Percentiles rank a stretch among this genome's conserved stretches.
These are phyloP conservation scores for Asobara japonica DNA, from an alignment of 1,140 invertebrate genomes.

Conservation along the genomic window DNA sequence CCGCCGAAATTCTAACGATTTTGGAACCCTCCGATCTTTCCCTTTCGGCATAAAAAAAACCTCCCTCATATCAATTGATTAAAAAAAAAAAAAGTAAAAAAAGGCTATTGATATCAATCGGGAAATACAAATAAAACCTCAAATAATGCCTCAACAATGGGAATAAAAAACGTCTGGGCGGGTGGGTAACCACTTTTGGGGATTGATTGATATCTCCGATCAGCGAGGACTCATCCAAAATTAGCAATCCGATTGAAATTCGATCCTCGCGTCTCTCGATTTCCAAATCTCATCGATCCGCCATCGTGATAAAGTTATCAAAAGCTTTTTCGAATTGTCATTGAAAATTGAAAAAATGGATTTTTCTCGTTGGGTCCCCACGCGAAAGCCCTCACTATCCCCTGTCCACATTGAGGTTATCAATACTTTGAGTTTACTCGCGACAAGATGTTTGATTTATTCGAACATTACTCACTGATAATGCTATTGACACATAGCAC, in stretches of 20 bases:
- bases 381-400: background rate
- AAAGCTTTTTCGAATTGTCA: background rate
- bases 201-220: slow-evolving; percentile 48
- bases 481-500: slow-evolving; percentile 54
- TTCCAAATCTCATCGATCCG: slow-evolving; percentile 28
- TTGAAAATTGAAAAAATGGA: background rate
- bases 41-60: too few species aligned
- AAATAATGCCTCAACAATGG: slow-evolving; percentile 39
- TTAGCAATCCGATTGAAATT: slow-evolving; percentile 49
- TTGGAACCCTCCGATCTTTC: too few species aligned
- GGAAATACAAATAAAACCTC: slow-evolving; percentile 13
- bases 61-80: background rate
- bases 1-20: too few species aligned
- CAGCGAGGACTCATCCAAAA: slow-evolving; percentile 25
- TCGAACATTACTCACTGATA: slow-evolving; percentile 54
- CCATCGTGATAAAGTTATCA: background rate
- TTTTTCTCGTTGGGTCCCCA: background rate
- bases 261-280: slow-evolving; percentile 36
- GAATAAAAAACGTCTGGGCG: slow-evolving; percentile 34
- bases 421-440: slow-evolving; percentile 41
- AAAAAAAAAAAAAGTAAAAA: slow-evolving; percentile 22
- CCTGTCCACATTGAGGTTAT: slow-evolving; percentile 41
- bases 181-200: slow-evolving; percentile 40
- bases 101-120: slow-evolving; percentile 47
- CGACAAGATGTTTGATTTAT: slow-evolving; percentile 49